Evolutionary conservation across 35 echinoderm and acorn worm genomes (phyloP), one percentile per base, ranked within the genome.

Genomic region (Ptychodera flava): DNA sequence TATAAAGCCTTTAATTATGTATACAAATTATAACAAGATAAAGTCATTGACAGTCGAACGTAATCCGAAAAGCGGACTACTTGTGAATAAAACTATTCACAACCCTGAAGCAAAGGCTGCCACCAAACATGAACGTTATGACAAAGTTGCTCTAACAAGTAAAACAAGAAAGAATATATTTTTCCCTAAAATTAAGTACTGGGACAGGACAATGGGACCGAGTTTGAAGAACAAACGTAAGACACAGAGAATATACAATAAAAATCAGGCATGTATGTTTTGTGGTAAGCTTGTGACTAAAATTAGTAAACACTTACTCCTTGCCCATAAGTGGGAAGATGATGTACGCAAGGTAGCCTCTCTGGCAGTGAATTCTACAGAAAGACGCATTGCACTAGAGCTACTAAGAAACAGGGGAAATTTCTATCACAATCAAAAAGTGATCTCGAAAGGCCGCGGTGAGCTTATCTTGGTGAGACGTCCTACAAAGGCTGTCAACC

Each of bases 401-500:
- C 37, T 86, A 15, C 28, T 86, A 64, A 36, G 84, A 86, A 86
- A 86, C 77, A 36, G n/a, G 84, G 29, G 84, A 53, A n/a, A 38
- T 75, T 86, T 86, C 45, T 38, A 75, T 75, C 30, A 36, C 28
- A 31, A 86, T 29, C 84, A 86, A 86, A 86, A 86, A 52, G n/a
- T 36, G 84, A 75, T 76, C 36, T 16, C 36, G 84, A 77, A 22
- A 29, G 52, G 52, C 36, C 34, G 77, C 16, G 84, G 84, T 52
- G 84, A 86, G 33, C 33, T 86, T 32, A 86, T 86, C 45, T 75
- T 86, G 84, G 84, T 86, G 1, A 77, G 84, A 86, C 36, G 84
- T 31, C 84, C 84, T 28, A 52, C 84, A 45, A n/a, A n/a, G n/a
- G n/a, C n/a, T n/a, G n/a, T n/a, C n/a, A n/a, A n/a, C n/a, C n/a